Evolutionary conservation across 1,140 invertebrate species (phyloP).

Genomic region (Drosophila takahashii): DNA sequence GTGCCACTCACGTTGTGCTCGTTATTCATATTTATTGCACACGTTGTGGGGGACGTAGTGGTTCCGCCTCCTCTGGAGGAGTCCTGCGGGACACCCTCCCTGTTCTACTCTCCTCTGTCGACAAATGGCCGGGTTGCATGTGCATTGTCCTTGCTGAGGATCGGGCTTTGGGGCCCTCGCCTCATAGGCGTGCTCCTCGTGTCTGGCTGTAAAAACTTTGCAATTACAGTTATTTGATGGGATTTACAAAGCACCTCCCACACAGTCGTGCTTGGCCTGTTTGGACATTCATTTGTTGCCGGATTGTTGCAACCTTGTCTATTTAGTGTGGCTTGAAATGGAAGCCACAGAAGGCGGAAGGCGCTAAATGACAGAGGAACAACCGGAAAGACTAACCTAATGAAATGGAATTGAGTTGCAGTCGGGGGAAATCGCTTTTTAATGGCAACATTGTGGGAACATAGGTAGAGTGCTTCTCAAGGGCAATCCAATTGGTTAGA

Average conservation of each 20-base stretch:
- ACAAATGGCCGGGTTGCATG: conserved; percentile 72
- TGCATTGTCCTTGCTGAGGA: conserved; percentile 62
- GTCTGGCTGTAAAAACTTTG: conserved; percentile 78
- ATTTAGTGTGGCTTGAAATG: conserved; percentile 45
- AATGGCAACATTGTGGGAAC: not conserved
- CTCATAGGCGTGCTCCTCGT: conserved; percentile 53
- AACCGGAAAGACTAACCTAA: conserved; percentile 44
- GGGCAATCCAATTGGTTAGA: not conserved
- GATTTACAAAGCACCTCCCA: conserved; percentile 60
- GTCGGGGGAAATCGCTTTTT: conserved; percentile 5
- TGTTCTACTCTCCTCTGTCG: conserved; percentile 19
- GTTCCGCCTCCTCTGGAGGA: conserved; percentile 15
- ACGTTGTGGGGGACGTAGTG: conserved; percentile 60
- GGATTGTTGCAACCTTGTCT: conserved; percentile 66
- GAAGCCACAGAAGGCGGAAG: conserved; percentile 19
- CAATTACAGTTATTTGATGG: conserved; percentile 83
- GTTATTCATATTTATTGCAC: conserved; percentile 83
- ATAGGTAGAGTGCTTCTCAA: not conserved
- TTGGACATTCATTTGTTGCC: conserved; percentile 77
- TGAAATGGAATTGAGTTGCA: conserved; percentile 47
- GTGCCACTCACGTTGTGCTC: conserved; percentile 81
- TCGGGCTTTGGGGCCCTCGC: not conserved
- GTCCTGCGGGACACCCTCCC: conserved; percentile 31
- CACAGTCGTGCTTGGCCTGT: conserved; percentile 46
- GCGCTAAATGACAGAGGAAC: conserved; percentile 43